Percentiles rank a stretch among this genome's conserved stretches.
Evolutionary conservation across 2,113 vertebrate genomes (phyloP).

Genomic region (Malurus elegans): DNA sequence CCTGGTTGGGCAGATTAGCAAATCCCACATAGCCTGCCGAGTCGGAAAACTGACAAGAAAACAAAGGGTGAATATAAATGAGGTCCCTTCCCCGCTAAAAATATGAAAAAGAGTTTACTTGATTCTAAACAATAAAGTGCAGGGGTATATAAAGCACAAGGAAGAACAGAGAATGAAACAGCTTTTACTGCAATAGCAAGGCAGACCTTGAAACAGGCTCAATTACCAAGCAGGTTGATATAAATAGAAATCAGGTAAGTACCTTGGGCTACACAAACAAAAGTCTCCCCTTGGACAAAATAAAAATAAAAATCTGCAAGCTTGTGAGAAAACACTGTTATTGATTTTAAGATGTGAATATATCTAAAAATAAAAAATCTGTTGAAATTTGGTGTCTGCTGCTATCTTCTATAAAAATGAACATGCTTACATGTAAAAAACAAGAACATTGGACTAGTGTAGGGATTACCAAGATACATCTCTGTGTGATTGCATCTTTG

Average conservation of each 20-base stretch:
- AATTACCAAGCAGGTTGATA: neutral
- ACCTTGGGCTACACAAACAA: neutral
- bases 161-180: neutral
- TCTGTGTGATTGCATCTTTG: neutral
- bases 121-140: neutral
- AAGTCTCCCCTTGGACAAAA: neutral
- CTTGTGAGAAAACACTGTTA: neutral
- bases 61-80: neutral
- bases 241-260: neutral
- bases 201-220: neutral
- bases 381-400: neutral
- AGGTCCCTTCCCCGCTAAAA: neutral
- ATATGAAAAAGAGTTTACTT: neutral
- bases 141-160: neutral
- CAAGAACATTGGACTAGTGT: neutral
- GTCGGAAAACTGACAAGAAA: slow-evolving; percentile 78
- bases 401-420: neutral
- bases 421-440: neutral
- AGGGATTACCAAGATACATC: neutral
- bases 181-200: neutral
- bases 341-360: neutral
- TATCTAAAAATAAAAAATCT: neutral
- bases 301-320: neutral
- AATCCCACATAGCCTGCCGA: slow-evolving; percentile 83
- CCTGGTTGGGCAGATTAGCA: slow-evolving; percentile 89